phyloP scores from a whole-genome alignment of 1,140 invertebrate species.

The Paraescarpia echinospica region DNA sequence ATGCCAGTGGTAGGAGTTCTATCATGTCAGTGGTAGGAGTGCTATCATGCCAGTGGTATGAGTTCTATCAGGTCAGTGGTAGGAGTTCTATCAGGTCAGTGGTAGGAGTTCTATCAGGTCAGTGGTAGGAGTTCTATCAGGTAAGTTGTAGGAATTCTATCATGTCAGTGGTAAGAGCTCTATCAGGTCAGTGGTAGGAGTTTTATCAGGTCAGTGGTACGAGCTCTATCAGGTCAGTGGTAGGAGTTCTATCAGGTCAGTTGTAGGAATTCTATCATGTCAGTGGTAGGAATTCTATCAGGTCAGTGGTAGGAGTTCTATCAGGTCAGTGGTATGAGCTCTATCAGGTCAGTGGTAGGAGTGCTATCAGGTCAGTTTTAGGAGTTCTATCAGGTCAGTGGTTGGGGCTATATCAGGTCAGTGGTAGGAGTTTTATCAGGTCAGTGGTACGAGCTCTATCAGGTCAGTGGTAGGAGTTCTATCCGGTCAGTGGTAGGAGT shows the following conservation, averaged over 20 bases:
- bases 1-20: neutral
- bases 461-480: neutral
- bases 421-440: neutral
- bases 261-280: too few species aligned
- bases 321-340: neutral
- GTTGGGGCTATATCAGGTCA: neutral
- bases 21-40: neutral
- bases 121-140: neutral
- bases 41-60: neutral
- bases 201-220: too few species aligned
- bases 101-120: neutral
- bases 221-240: too few species aligned
- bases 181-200: too few species aligned
- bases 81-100: neutral
- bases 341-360: neutral
- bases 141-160: neutral
- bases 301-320: neutral
- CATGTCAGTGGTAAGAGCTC: neutral
- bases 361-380: neutral
- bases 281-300: too few species aligned
- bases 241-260: too few species aligned
- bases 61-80: neutral
- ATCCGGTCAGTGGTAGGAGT: too few species aligned
- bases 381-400: neutral
- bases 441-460: too few species aligned